Percentiles rank a stretch among this genome's conserved stretches.
phyloP scores from a whole-genome alignment of 2,113 vertebrate species.

The Euleptes europaea region DNA sequence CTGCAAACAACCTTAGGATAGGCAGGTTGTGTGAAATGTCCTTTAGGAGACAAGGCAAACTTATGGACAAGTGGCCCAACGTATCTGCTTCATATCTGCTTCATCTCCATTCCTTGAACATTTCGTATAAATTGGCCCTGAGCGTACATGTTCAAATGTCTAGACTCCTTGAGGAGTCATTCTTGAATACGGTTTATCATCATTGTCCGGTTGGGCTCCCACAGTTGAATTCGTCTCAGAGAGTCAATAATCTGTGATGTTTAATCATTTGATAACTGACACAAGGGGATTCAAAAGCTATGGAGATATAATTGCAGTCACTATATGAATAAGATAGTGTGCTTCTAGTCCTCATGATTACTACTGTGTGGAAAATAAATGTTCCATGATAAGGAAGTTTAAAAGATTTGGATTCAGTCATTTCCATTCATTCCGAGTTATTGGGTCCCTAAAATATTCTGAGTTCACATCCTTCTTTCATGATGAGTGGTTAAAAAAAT shows the following conservation, averaged over 20 bases:
- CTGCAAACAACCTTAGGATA: neutral
- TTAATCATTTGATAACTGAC: neutral
- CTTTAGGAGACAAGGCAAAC: neutral
- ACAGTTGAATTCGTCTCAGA: neutral
- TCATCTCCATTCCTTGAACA: neutral
- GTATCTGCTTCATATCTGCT: neutral
- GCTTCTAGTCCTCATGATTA: neutral
- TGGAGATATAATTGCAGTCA: too few species aligned
- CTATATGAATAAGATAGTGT: neutral
- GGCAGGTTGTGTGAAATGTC: neutral
- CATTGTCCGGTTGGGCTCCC: neutral
- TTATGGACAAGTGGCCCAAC: too few species aligned
- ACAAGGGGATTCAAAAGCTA: too few species aligned
- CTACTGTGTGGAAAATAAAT: neutral
- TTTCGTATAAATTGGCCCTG: neutral
- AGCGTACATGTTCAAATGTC: neutral
- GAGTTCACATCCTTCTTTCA: neutral
- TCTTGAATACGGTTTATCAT: neutral
- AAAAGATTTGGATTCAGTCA: neutral
- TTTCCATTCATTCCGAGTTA: neutral
- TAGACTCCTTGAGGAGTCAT: neutral
- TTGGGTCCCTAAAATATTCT: too few species aligned
- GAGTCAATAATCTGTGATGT: neutral
- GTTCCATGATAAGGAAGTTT: neutral
- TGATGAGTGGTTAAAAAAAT: neutral